These are phyloP conservation scores for Poecilus cupreus DNA, from an alignment of 2,888 invertebrate genomes.

Conservation along the genomic window DNA sequence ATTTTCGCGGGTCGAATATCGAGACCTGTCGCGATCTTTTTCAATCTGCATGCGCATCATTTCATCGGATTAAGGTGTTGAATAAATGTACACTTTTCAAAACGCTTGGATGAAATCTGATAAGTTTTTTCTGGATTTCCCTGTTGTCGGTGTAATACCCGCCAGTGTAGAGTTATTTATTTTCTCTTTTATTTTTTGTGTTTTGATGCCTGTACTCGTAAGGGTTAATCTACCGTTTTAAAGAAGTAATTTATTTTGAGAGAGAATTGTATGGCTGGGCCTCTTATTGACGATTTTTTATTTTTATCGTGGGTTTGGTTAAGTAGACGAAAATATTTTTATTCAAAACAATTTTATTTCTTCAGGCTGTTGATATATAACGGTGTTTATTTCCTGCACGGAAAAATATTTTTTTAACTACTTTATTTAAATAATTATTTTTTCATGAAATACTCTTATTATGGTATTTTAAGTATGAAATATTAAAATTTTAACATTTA, in stretches of 20 bases:
- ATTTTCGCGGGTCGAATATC: conserved; percentile 23
- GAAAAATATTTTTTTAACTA: too few species aligned
- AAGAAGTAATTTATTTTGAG: conserved; percentile 12
- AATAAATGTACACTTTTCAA: not conserved
- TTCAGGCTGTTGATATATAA: too few species aligned
- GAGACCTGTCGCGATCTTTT: conserved; percentile 17
- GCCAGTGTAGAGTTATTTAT: conserved; percentile 14
- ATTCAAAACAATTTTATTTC: too few species aligned
- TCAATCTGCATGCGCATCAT: conserved; percentile 48
- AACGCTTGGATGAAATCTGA: not conserved
- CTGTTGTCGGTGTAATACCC: not conserved
- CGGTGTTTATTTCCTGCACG: too few species aligned
- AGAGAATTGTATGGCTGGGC: not conserved
- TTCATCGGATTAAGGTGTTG: conserved; percentile 42
- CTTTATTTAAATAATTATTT: too few species aligned
- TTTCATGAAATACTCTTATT: too few species aligned
- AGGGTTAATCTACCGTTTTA: conserved; percentile 21
- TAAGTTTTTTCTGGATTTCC: conserved; percentile 9
- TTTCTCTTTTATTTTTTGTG: conserved; percentile 11
- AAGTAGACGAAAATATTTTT: too few species aligned
- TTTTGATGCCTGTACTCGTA: not conserved
- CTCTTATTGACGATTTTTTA: conserved; percentile 10
- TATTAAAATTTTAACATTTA: too few species aligned
- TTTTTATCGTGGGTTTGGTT: not conserved
- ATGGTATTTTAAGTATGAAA: too few species aligned